These are phyloP conservation scores for Picus viridis DNA, from an alignment of 2,797 vertebrate genomes.

Conservation along the genomic window DNA sequence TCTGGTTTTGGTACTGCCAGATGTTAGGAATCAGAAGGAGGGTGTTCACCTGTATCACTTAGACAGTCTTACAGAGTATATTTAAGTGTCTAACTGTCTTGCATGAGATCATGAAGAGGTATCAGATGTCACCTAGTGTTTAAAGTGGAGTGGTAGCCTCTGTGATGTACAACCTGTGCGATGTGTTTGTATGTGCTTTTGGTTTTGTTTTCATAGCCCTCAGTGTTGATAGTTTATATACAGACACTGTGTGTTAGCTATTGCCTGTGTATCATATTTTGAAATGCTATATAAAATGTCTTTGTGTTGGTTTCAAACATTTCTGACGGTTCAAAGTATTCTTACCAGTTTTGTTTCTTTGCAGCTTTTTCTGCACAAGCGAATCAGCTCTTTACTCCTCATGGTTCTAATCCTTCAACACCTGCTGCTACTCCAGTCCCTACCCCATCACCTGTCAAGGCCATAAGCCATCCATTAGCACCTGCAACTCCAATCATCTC, in stretches of 20 bases:
- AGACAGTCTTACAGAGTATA: not conserved
- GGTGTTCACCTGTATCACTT: constrained; percentile 1
- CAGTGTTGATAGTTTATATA: not conserved
- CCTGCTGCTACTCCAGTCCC: constrained; percentile 78
- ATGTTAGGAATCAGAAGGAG: constrained; percentile 35
- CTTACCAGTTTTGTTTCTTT: constrained; percentile 68
- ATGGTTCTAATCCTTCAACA: constrained; percentile 88
- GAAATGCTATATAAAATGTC: constrained; percentile 53
- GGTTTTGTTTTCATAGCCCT: constrained; percentile 23
- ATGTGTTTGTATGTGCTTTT: constrained; percentile 19
- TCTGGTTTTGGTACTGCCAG: constrained; percentile 8
- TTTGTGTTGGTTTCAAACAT: constrained; percentile 59
- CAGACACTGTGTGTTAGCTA: constrained; percentile 30
- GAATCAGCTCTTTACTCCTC: constrained; percentile 89
- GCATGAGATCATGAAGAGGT: constrained; percentile 43
- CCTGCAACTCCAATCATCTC: constrained; percentile 68
- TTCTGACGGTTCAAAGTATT: constrained; percentile 51
- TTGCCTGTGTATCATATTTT: constrained; percentile 31
- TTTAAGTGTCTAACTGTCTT: constrained; percentile 32
- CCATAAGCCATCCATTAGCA: constrained; percentile 73
- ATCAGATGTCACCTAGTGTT: not conserved
- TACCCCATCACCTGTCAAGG: constrained; percentile 77
- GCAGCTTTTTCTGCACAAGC: constrained; percentile 89
- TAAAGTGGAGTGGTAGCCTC: not conserved
- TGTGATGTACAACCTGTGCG: not conserved